phyloP scores from a whole-genome alignment of 2,797 vertebrate species.

The Ptychobarbus kaznakovi region DNA sequence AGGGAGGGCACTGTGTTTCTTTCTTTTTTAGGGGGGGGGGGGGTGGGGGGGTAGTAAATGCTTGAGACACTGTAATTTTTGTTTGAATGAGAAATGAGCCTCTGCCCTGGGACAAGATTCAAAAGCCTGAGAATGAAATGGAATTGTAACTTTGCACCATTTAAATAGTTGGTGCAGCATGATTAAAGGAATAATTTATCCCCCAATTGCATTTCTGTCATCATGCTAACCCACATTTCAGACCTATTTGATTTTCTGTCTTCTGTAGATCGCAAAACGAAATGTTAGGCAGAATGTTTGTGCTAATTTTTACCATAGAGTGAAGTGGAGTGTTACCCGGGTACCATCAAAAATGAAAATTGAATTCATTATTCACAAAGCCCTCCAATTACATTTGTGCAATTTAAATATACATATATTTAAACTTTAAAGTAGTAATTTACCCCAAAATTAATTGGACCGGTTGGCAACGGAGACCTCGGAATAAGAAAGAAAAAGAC shows the following conservation, averaged over 20 bases:
- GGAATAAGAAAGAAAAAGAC: no score
- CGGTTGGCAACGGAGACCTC: no score
- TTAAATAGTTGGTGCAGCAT: slow-evolving; percentile 25
- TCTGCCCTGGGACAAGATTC: slow-evolving; percentile 79
- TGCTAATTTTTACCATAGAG: background rate
- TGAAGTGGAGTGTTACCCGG: background rate
- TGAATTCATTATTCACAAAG: background rate
- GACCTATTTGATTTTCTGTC: background rate
- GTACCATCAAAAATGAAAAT: background rate
- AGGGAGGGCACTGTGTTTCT: slow-evolving; percentile 75
- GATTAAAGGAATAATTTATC: slow-evolving; percentile 14
- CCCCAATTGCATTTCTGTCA: background rate
- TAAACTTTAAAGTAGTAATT: background rate
- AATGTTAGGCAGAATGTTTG: background rate
- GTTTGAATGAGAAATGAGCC: slow-evolving; percentile 83
- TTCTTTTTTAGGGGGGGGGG: slow-evolving; percentile 49
- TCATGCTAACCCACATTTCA: background rate
- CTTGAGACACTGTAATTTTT: slow-evolving; percentile 81
- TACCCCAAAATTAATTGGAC: background rate
- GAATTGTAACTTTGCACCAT: slow-evolving; percentile 23
- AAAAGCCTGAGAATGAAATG: slow-evolving; percentile 58
- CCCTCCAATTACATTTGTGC: background rate
- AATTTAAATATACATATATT: background rate
- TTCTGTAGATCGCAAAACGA: background rate
- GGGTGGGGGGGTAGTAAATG: slow-evolving; percentile 74